Percentiles rank a stretch among this genome's conserved stretches.
These are phyloP conservation scores for Cichladusa arquata DNA, from an alignment of 2,113 vertebrate genomes.

Conservation along the genomic window DNA sequence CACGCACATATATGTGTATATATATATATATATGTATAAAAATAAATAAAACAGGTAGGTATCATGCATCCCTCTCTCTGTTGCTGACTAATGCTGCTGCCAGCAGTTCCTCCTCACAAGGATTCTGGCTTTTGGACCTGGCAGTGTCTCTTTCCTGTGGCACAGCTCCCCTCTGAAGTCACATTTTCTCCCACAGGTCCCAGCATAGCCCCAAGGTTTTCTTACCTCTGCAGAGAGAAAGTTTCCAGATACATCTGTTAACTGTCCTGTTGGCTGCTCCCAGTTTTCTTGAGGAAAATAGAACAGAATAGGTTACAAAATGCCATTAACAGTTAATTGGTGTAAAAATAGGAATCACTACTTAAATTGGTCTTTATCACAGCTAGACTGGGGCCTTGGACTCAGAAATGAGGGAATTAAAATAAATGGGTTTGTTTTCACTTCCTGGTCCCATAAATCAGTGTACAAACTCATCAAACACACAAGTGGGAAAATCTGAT, in stretches of 20 bases:
- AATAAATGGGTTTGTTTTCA: not conserved
- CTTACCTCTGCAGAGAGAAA: not conserved
- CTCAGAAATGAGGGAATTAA: not conserved
- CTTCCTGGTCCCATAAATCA: not conserved
- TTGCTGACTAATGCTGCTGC: not conserved
- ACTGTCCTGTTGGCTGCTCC: not conserved
- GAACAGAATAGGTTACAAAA: not conserved
- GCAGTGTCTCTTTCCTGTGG: not conserved
- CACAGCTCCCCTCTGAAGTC: not conserved
- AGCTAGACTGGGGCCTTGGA: not conserved
- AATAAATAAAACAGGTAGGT: not conserved
- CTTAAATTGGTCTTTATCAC: not conserved
- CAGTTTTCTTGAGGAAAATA: not conserved
- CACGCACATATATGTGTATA: fast-evolving
- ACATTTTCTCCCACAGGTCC: not conserved
- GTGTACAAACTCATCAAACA: not conserved
- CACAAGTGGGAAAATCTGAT: not conserved
- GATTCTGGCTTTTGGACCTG: not conserved
- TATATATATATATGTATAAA: fast-evolving
- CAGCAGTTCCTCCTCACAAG: not conserved
- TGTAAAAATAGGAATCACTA: not conserved
- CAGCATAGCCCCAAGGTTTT: not conserved
- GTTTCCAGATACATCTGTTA: not conserved
- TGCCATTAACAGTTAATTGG: not conserved
- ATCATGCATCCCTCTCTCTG: not conserved